Conservation (phyloP, 2,113 vertebrate genomes). For the western clawed frog (Xenopus tropicalis) region UCB_Xtro_10.0 CM004443.2:144132501-144133000, state of each 20-base stretch:
- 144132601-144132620: too few species aligned
- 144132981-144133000: too few species aligned
- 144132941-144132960: too few species aligned
- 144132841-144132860: not conserved
- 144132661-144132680: constrained; percentile 7
- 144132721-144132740: not conserved
- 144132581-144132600: too few species aligned
- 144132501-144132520: too few species aligned
- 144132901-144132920: too few species aligned
- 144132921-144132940: not conserved
- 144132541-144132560: too few species aligned
- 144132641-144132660: constrained; percentile 33
- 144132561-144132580: too few species aligned
- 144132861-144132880: not conserved
- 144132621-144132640: constrained; percentile 10
- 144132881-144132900: too few species aligned
- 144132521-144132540: too few species aligned
- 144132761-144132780: constrained; percentile 22
- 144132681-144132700: constrained; percentile 11
- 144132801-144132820: constrained; percentile 19
- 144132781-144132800: constrained; percentile 23
- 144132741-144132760: constrained; percentile 30
- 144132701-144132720: not conserved
- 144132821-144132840: not conserved
- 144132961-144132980: too few species aligned